Base-by-base conservation (phyloP, 2,797 vertebrate genomes). In the Sardinella longiceps region DNA sequence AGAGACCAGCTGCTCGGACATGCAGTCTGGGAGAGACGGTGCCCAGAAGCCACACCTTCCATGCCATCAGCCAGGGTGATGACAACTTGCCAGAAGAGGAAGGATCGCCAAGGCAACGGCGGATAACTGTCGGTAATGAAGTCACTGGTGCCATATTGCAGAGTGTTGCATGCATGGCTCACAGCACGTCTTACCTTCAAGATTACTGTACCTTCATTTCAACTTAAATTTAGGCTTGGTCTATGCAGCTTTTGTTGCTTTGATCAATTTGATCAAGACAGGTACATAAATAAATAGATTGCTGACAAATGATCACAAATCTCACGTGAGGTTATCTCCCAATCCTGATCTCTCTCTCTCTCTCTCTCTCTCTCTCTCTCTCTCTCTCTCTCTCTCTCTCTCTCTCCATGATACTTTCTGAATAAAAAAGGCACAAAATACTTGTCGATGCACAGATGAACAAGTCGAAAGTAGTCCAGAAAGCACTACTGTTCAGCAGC, bases 1-100 rank as follows among this genome's bases (percentile, higher is more conserved):
- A 94, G 94, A 93, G 91, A 86, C 84, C 60, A 74, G 90, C 91
- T 80, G 86, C 51, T 82, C 93, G 92, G 81, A 94, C 92, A 33
- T 92, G 88, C 84, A 89, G 92, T 88, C 81, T 90, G 77, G 91
- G 87, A 25, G 89, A 93, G 37, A 85, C 83, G 0, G 84, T 91
- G 83, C 81, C 83, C 53, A 91, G 88, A 82, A 93, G 91, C 39
- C 80, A 88, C 81, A 91, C 89, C 85, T 93, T 94, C 74, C 89
- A 92, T 2, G 70, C 84, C 66, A 83, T 89, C 30, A 87, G 86
- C 30, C 84, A 89, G 58, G 85, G 81, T 20, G 33, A 86, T 74
- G 89, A 90, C 53, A 87, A 86, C 11, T 58, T 81, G 74, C 80
- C 88, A 77, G 90, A 91, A 56, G 81, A 87, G 80, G 82, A 83